Evolutionary conservation across 1,140 invertebrate genomes (phyloP), one percentile per base, ranked within the genome.

Genomic region (Drosophila tani): DNA sequence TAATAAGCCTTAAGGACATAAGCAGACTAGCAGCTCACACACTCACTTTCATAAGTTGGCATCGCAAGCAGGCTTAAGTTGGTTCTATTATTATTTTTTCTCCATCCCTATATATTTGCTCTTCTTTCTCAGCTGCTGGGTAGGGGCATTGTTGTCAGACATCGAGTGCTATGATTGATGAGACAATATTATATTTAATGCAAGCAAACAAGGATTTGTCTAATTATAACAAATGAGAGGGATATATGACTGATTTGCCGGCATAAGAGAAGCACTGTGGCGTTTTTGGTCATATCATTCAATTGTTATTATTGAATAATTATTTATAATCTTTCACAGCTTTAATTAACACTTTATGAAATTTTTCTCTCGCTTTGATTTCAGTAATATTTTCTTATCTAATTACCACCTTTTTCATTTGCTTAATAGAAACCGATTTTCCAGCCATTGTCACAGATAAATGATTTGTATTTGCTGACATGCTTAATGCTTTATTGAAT

Each of bases 1-100:
- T 56, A 56, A 88, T 80, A 85, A 87, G 80, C 41, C 27, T 17
- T 60, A 75, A 82, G 82, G 67, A 66, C 79, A 66, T 85, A 56
- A 82, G 66, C 66, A 69, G 74, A 69, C 74, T 57, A 57, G 12
- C 53, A 2, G 32, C 49, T 50, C 47, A 60, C 43, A 71, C 43
- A 47, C 60, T 41, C 27, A 43, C 67, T 45, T 24, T 41, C 21
- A 53, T 45, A 82, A 49, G 69, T 62, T 45, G 38, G 29, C 27
- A 63, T 14, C 24, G 53, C 38, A 55, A 60, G 71, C 32, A 29
- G 59, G 59, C 68, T 68, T 82, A 53, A 63, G 55, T 50, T n/a
- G 59, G 47, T 43, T 62, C 19, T 75, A 62, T 69, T 82, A 63
- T 70, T 82, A 63, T 70, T 63, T 47, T 15, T 17, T 19, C 12